These are phyloP conservation scores for Zaprionus ghesquierei DNA, from an alignment of 1,140 invertebrate genomes.

Conservation along the genomic window DNA sequence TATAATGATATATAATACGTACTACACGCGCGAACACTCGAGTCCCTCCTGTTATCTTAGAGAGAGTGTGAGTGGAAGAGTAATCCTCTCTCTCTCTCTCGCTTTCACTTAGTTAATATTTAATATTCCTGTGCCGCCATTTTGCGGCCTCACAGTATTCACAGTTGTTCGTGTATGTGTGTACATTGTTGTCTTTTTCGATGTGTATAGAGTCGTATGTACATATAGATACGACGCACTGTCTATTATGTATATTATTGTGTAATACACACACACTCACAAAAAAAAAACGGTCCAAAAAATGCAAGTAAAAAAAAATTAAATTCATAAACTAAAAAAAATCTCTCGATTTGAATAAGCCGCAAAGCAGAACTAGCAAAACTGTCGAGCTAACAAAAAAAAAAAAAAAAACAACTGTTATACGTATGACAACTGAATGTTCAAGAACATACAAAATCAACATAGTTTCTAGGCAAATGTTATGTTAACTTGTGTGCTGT, in stretches of 20 bases:
- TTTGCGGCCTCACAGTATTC: slow-evolving; percentile 52
- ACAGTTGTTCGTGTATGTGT: slow-evolving; percentile 5
- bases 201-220: slow-evolving; percentile 32
- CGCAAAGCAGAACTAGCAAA: slow-evolving; percentile 1
- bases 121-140: slow-evolving; percentile 27
- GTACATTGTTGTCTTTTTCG: slow-evolving; percentile 27
- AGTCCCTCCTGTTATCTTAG: slow-evolving; percentile 28
- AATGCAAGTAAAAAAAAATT: slow-evolving; percentile 74
- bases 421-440: slow-evolving; percentile 16
- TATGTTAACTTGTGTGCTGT: slow-evolving; percentile 26
- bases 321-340: slow-evolving; percentile 50
- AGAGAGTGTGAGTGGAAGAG: background rate
- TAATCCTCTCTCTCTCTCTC: background rate
- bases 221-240: background rate
- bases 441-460: background rate
- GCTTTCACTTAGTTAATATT: slow-evolving; percentile 6
- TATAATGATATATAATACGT: background rate
- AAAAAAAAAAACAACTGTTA: slow-evolving; percentile 19
- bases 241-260: slow-evolving; percentile 50
- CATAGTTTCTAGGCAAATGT: background rate
- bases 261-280: slow-evolving; percentile 43
- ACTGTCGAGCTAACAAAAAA: no score
- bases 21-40: background rate
- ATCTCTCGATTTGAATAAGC: slow-evolving; percentile 7
- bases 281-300: slow-evolving; percentile 62